These are phyloP conservation scores for Drosophila tristis DNA, from an alignment of 1,140 invertebrate species.

Conservation along the genomic window DNA sequence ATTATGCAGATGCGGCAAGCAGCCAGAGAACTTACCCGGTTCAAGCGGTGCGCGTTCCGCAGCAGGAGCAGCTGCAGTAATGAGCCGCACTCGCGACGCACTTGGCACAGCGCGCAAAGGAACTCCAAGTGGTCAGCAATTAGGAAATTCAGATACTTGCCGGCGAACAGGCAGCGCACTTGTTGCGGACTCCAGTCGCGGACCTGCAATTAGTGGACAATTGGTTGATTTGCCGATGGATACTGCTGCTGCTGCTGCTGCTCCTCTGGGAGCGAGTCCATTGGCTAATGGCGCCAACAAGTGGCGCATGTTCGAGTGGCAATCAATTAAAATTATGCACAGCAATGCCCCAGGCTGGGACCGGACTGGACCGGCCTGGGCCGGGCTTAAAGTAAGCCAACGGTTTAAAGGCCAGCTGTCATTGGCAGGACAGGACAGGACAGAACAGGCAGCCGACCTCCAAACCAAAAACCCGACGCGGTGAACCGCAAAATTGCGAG, in stretches of 20 bases:
- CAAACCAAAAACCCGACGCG: conserved; percentile 56
- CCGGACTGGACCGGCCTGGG: not conserved
- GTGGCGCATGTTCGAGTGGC: conserved; percentile 73
- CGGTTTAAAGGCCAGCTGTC: conserved; percentile 43
- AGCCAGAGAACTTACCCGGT: conserved; percentile 53
- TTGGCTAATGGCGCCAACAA: conserved; percentile 55
- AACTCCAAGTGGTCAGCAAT: conserved; percentile 83
- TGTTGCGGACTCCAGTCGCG: conserved; percentile 78
- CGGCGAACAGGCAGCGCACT: conserved; percentile 71
- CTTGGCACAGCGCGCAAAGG: conserved; percentile 78
- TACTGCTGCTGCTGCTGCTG: not conserved
- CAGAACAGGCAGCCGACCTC: conserved; percentile 13
- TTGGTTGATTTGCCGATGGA: conserved; percentile 35
- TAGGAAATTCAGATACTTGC: conserved; percentile 81
- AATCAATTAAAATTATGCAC: conserved; percentile 78
- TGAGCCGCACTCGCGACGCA: conserved; percentile 71
- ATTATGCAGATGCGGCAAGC: conserved; percentile 49
- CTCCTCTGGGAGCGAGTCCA: conserved; percentile 12
- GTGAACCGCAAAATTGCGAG: conserved; percentile 76
- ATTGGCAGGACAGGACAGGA: conserved; percentile 6
- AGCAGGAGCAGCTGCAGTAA: conserved; percentile 71
- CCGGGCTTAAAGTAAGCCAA: conserved; percentile 46
- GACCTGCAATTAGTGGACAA: conserved; percentile 65
- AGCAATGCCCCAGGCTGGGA: conserved; percentile 1
- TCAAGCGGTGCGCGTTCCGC: conserved; percentile 49